Evolutionary conservation across 1,140 invertebrate species (phyloP).

Genomic region (Neodiprion pinetum): DNA sequence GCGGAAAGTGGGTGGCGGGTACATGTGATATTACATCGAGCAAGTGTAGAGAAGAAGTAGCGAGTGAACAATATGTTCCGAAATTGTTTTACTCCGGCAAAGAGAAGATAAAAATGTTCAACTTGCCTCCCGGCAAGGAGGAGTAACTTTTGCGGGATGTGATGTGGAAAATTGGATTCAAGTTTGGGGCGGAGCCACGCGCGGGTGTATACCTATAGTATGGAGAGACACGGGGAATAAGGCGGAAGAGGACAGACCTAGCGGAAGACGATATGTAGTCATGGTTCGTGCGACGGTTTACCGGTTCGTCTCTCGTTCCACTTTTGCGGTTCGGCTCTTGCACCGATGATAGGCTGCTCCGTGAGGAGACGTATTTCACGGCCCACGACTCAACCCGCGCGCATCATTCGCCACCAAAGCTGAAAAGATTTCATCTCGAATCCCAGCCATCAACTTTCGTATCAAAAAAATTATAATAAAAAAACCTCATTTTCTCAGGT

Average conservation of each 20-base stretch:
- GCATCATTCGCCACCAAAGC: neutral
- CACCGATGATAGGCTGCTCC: neutral
- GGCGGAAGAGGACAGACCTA: neutral
- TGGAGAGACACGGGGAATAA: conserved; percentile 1
- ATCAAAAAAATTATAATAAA: neutral
- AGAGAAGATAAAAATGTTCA: conserved; percentile 21
- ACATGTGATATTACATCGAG: neutral
- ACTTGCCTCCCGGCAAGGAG: neutral
- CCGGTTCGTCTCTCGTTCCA: conserved; percentile 1
- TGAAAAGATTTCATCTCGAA: neutral
- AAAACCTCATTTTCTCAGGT: neutral
- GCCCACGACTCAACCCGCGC: neutral
- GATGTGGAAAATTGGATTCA: conserved; percentile 55
- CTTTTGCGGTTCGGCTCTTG: neutral
- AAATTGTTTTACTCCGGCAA: conserved; percentile 48
- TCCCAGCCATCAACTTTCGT: neutral
- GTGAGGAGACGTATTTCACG: neutral
- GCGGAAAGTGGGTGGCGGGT: neutral
- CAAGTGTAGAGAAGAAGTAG: neutral
- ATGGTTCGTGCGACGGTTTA: neutral
- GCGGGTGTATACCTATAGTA: neutral
- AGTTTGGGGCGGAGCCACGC: conserved; percentile 41
- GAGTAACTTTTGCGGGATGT: conserved; percentile 53
- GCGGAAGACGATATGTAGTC: neutral
- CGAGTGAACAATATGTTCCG: conserved; percentile 43